Base-by-base conservation (phyloP, 2,113 vertebrate species). In the Erythrocebus patas region DNA sequence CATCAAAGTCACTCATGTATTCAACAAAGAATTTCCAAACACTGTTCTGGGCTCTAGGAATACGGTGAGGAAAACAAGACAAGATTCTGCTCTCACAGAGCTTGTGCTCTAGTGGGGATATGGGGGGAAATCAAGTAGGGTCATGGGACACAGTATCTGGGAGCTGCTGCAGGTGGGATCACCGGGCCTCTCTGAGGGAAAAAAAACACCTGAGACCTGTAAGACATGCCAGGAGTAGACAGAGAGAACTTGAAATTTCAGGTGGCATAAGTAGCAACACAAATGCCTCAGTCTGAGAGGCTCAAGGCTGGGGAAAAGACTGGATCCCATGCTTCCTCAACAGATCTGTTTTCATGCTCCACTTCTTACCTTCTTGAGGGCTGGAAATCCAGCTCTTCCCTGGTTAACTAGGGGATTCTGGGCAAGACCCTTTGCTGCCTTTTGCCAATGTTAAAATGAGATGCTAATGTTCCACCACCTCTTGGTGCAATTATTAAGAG, bases 241-340 rank as follows among this genome's bases (percentile, higher is more conserved):
- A 59, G 66, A 35, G 48, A 6, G 38, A 11, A 43, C 18, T 3
- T 64, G 61, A 64, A 64, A 6, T 86, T 48, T 8, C 17, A 4
- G 32, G 9, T 12, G 25, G 6, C 32, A 35, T 57, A n/a, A 4
- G 43, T 52, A 30, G 59, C n/a, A 8, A 8, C 17, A 27, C 50
- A 22, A 8, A 30, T 0, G 20, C 30, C 61, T 82, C 4, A 0
- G 66, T 40, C 0, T 4, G 30, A 2, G 57, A 45, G 75, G 73
- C 43, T 18, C 35, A 18, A 1, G 9, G 70, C 4, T 30, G 1
- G 38, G 82, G 30, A 35, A 1, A 6, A 43, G 78, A 8, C 14
- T 1, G 8, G 32, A 5, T 4, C 40, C n/a, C n/a, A 13, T 22
- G 8, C 20, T 66, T 0, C 12, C 14, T 23, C 1, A 4, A 16